Evolutionary conservation across 2,888 invertebrate genomes (phyloP), one percentile per base, ranked within the genome.

Genomic region (Empis livida): DNA sequence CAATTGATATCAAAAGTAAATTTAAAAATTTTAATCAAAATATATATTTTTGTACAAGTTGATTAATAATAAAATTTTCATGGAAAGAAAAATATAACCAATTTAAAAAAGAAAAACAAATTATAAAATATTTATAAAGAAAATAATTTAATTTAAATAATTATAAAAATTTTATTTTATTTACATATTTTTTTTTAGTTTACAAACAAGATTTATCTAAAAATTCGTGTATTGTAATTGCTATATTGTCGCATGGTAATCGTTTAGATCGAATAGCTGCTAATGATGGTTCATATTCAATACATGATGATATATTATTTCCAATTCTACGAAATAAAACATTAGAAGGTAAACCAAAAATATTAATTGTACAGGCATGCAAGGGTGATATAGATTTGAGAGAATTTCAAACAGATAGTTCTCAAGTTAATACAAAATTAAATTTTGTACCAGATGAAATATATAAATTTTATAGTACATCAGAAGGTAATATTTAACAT

Each of bases 351-450:
- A 68, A 67, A 39, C 69, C 68, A 13, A 68, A 68, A 49, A 56
- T 68, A 30, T 50, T 68, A 9, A 62, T 68, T 30, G 63, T 68
- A 31, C 68, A 68, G 56, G 67, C 69, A 6, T 68, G 68, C 50
- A 68, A 67, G 47, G 68, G 35, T 35, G 35, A 35, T 0, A 59
- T 59, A 48, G 61, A 64, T 43, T 46, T 53, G 6, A 58, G 59
- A 3, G 49, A 49, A 5, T 61, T 63, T 40, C 56, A 58, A 16
- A 64, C 56, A 16, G 67, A 66, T 53, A 54, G 63, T 4, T 53
- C 49, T 0, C 57, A 59, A 47, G 60, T 62, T 3, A 53, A 53
- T 41, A 13, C 5, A 6, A 17, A 17, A 17, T 1, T 3, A 13
- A n/a, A n/a, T n/a, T 20, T 11, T 23, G 47, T 54, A 32, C 64